Evolutionary conservation across 2,113 vertebrate genomes (phyloP).

Genomic region (Pedionomus torquatus): DNA sequence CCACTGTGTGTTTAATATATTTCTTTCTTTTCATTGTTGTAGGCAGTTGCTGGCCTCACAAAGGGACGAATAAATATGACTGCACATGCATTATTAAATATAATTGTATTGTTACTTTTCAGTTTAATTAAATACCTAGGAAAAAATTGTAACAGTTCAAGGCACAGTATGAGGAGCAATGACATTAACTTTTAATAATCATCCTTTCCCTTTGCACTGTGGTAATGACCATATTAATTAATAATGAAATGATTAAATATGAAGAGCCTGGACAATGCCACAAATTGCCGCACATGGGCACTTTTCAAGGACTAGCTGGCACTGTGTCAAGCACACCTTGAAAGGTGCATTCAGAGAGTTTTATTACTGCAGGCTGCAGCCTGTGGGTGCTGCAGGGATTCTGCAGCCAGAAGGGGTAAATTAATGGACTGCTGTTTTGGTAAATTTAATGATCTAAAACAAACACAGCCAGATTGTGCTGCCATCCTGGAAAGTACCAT

Average conservation of each 20-base stretch:
- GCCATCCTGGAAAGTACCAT: neutral
- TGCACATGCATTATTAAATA: slow-evolving; percentile 58
- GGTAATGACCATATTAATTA: slow-evolving; percentile 70
- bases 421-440: neutral
- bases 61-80: slow-evolving; percentile 52
- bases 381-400: neutral
- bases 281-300: neutral
- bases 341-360: neutral
- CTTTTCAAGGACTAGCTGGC: slow-evolving; percentile 14
- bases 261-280: slow-evolving; percentile 5
- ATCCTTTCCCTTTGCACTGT: slow-evolving; percentile 18
- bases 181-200: slow-evolving; percentile 76
- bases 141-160: slow-evolving; percentile 62
- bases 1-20: neutral
- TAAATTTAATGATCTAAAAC: slow-evolving; percentile 15
- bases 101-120: slow-evolving; percentile 69
- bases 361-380: neutral
- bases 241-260: slow-evolving; percentile 69
- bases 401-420: neutral
- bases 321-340: neutral
- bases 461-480: neutral
- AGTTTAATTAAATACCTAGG: slow-evolving; percentile 65
- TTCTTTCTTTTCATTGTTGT: neutral
- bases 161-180: neutral
- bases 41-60: neutral